These are phyloP conservation scores for Hippolais icterina DNA, from an alignment of 2,113 vertebrate genomes.

Conservation along the genomic window DNA sequence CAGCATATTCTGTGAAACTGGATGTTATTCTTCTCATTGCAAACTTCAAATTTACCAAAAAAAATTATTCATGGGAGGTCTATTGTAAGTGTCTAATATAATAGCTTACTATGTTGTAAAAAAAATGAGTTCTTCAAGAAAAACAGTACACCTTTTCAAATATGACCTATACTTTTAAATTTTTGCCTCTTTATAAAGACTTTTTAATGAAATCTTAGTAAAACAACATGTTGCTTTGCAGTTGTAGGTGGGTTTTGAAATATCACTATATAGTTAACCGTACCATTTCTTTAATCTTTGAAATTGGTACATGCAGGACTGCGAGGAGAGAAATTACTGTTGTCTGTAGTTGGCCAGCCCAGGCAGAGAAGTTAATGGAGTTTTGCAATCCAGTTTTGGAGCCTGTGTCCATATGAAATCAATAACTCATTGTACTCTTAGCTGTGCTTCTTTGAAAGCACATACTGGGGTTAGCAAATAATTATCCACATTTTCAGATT, in stretches of 20 bases:
- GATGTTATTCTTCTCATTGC: not conserved
- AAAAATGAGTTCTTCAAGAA: not conserved
- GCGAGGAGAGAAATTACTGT: slow-evolving; percentile 10
- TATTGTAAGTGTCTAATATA: not conserved
- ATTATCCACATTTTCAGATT: not conserved
- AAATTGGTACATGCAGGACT: slow-evolving; percentile 26
- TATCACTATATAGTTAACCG: not conserved
- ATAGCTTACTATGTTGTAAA: not conserved
- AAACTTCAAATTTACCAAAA: not conserved
- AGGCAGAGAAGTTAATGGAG: slow-evolving; percentile 61
- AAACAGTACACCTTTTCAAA: not conserved
- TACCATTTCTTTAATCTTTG: slow-evolving; percentile 24
- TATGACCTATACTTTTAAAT: not conserved
- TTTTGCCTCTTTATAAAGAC: not conserved
- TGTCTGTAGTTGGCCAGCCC: slow-evolving; percentile 46
- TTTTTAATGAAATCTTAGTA: not conserved
- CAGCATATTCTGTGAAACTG: not conserved
- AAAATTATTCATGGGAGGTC: too few relatives aligned
- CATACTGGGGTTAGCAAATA: not conserved
- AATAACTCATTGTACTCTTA: not conserved
- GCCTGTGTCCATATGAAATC: not conserved
- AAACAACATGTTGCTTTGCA: not conserved
- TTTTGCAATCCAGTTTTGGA: slow-evolving; percentile 65
- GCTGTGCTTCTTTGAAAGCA: not conserved
- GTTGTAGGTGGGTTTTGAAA: not conserved